Evolutionary conservation across 2,113 vertebrate species (phyloP), one percentile per base, ranked within the genome.

Genomic region (Grantiella picta): DNA sequence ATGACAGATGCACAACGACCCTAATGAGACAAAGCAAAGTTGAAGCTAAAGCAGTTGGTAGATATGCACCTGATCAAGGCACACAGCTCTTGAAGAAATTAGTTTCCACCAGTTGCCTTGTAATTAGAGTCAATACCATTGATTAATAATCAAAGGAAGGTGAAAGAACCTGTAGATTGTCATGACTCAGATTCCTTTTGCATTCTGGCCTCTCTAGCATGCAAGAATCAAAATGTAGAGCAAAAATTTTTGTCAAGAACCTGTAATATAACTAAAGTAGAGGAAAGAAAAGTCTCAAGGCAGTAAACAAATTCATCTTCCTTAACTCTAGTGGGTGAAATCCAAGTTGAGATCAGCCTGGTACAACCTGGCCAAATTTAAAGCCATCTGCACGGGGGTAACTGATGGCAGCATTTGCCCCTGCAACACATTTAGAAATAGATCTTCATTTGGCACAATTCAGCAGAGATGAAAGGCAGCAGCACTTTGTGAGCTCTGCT

Each of bases 401-500:
- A 97, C 21, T 44, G 68, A 96, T 91, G 68, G 75, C 40, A 94
- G 38, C 54, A 65, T 93, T 90, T 97, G 90, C 82, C 90, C 84
- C 85, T 40, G 75, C 27, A 70, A 75, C 64, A 90, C 78, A 42
- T 47, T 86, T 88, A 65, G 92, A 95, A 95, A 95, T 92, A 73
- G 9, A 59, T 93, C 95, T 97, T 96, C 68, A 82, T 96, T 80
- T 95, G 75, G 73, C 61, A 91, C 47, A 68, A 64, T 59, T 38
- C 75, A 79, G 76, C 23, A 45, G 63, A 94, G 57, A 92, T 66
- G 77, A 95, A 96, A 97, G 66, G 35, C 47, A 76, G 60, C 68
- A 92, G 72, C 69, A 71, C 77, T 96, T 88, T 96, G 63, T 65
- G 84, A 93, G 83, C 88, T 96, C 94, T 95, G 94, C 91, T 15